A percentile compares a stretch with the other conserved stretches of the same genome.
Evolutionary conservation across 1,140 invertebrate species (phyloP).

Genomic region (Drosophila parabipectinata): DNA sequence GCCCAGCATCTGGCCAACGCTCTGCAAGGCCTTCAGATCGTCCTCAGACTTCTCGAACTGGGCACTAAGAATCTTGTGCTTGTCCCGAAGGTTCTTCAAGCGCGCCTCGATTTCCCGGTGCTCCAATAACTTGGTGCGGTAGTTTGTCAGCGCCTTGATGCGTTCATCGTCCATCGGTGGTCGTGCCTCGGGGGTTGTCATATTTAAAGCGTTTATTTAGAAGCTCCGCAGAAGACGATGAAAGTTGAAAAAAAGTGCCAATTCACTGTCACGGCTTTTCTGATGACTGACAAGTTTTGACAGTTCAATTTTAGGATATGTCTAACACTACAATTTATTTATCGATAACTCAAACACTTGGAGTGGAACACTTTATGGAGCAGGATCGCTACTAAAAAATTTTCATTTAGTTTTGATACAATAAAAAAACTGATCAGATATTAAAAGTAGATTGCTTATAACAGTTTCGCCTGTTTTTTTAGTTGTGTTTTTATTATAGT

Average conservation of each 20-base stretch:
- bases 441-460: too few species aligned
- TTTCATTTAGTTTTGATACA: too few species aligned
- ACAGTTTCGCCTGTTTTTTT: too few species aligned
- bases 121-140: constrained; percentile 96
- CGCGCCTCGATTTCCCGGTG: constrained; percentile 97
- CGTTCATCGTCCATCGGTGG: constrained; percentile 80
- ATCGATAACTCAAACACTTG: background rate
- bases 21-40: constrained; percentile 98
- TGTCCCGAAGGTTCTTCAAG: constrained; percentile 97
- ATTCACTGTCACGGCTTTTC: constrained; percentile 17
- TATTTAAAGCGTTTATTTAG: background rate
- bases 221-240: background rate
- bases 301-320: background rate
- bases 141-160: constrained; percentile 94
- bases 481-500: too few species aligned
- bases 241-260: constrained; percentile 11
- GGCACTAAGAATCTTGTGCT: constrained; percentile 97
- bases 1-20: constrained; percentile 99
- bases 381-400: background rate
- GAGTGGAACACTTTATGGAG: background rate
- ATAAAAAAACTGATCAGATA: too few species aligned
- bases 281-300: constrained; percentile 3
- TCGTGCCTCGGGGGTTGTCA: constrained; percentile 10
- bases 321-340: background rate
- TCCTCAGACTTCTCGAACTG: constrained; percentile 99